Evolutionary conservation across 2,888 invertebrate species (phyloP).

Genomic region (Buathra laborator): DNA sequence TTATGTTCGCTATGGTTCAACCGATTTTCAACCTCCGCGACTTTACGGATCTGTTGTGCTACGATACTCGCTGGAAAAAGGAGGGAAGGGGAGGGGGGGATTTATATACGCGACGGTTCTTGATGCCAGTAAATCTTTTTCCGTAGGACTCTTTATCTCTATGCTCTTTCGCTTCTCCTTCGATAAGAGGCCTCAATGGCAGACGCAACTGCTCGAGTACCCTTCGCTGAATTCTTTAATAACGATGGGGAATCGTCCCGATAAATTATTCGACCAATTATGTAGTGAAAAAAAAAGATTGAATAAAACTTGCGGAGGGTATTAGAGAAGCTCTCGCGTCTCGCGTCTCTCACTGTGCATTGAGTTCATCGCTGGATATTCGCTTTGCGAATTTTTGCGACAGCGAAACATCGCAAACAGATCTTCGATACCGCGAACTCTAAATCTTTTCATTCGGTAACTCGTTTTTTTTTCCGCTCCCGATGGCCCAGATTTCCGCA

Average conservation of each 20-base stretch:
- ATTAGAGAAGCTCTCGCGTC: background rate
- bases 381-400: background rate
- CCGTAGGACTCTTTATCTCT: background rate
- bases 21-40: conserved; percentile 10
- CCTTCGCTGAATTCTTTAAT: conserved; percentile 39
- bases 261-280: conserved; percentile 39
- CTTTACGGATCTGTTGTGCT: background rate
- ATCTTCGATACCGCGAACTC: background rate
- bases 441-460: no score
- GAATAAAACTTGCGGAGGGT: conserved; percentile 1
- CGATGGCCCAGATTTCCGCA: no score
- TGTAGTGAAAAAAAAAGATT: conserved; percentile 1
- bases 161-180: conserved; percentile 6
- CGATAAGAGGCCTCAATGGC: background rate
- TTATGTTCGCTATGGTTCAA: background rate
- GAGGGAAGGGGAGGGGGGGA: no score
- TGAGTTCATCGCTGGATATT: background rate
- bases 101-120: background rate
- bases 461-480: no score
- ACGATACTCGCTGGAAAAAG: background rate
- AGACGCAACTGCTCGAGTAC: conserved; percentile 1
- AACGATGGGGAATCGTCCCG: conserved; percentile 40
- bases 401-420: background rate
- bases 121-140: conserved; percentile 10
- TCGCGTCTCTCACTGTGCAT: no score